Evolutionary conservation across 2,113 vertebrate species (phyloP).

Genomic region (Euleptes europaea): DNA sequence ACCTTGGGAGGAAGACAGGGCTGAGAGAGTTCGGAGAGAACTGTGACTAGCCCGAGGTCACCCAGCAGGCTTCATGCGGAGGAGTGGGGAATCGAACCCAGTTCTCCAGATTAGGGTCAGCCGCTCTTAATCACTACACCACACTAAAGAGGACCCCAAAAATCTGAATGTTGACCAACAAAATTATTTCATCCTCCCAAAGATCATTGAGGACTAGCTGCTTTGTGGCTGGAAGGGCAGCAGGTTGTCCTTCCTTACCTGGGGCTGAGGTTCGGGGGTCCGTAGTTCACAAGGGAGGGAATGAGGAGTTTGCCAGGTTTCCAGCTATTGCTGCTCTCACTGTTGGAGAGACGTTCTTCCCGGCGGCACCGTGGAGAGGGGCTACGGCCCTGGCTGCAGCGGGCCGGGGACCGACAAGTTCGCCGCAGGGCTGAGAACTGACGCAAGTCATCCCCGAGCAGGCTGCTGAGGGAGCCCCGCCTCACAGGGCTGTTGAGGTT

Average conservation of each 20-base stretch:
- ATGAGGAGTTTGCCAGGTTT: slow-evolving; percentile 86
- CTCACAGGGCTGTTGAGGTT: slow-evolving; percentile 74
- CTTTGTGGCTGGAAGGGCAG: neutral
- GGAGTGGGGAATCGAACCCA: too few species aligned
- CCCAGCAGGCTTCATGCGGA: too few species aligned
- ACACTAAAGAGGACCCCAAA: too few species aligned
- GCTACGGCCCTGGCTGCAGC: slow-evolving; percentile 72
- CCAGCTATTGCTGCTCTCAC: slow-evolving; percentile 17
- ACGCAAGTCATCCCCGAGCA: slow-evolving; percentile 85
- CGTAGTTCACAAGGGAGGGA: slow-evolving; percentile 78
- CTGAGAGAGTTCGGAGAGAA: too few species aligned
- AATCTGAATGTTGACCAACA: too few species aligned
- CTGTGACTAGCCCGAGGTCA: too few species aligned
- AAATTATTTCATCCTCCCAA: too few species aligned
- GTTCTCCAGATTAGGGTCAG: too few species aligned
- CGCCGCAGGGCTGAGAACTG: slow-evolving; percentile 79
- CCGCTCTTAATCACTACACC: too few species aligned
- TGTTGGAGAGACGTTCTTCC: slow-evolving; percentile 52
- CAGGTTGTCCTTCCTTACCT: slow-evolving; percentile 73
- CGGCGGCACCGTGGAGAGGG: slow-evolving; percentile 69
- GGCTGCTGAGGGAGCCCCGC: slow-evolving; percentile 78
- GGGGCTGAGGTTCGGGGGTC: slow-evolving; percentile 88
- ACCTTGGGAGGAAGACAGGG: too few species aligned
- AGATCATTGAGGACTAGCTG: too few species aligned
- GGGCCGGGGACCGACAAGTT: slow-evolving; percentile 76